Evolutionary conservation across 2,113 vertebrate genomes (phyloP).

Genomic region (Mormyrus iriodes): DNA sequence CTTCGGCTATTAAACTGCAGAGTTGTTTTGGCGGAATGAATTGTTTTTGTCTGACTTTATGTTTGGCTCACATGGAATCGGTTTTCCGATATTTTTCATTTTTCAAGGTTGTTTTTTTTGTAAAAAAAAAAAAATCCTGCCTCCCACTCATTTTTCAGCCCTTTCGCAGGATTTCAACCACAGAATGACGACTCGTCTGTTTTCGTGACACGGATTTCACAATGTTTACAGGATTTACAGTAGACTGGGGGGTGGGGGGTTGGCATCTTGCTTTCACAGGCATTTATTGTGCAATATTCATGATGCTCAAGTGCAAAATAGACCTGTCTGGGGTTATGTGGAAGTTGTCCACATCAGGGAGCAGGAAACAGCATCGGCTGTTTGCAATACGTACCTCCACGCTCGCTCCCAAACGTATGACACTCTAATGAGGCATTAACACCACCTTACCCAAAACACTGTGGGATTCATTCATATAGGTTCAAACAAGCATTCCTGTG

Average conservation of each 20-base stretch:
- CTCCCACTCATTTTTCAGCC: not conserved
- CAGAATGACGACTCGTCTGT: not conserved
- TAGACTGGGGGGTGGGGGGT: not conserved
- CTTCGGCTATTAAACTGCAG: not conserved
- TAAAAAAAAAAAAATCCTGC: not conserved
- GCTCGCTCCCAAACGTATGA: not conserved
- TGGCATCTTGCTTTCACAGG: not conserved
- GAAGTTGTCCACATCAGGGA: not conserved
- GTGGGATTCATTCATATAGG: not conserved
- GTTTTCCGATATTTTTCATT: not conserved
- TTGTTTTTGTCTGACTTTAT: not conserved
- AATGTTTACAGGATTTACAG: slow-evolving; percentile 6
- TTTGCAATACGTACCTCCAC: not conserved
- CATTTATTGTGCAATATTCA: not conserved
- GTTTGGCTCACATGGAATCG: not conserved
- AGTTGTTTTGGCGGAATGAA: not conserved
- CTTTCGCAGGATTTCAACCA: not conserved
- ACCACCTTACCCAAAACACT: not conserved
- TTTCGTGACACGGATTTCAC: not conserved
- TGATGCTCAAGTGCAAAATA: not conserved
- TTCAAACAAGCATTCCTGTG: not conserved
- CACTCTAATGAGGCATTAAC: not conserved
- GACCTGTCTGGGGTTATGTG: not conserved
- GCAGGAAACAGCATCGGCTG: not conserved
- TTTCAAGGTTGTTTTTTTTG: not conserved